Base-by-base conservation (phyloP, 2,888 invertebrate species). In the Agonum fuliginosum region DNA sequence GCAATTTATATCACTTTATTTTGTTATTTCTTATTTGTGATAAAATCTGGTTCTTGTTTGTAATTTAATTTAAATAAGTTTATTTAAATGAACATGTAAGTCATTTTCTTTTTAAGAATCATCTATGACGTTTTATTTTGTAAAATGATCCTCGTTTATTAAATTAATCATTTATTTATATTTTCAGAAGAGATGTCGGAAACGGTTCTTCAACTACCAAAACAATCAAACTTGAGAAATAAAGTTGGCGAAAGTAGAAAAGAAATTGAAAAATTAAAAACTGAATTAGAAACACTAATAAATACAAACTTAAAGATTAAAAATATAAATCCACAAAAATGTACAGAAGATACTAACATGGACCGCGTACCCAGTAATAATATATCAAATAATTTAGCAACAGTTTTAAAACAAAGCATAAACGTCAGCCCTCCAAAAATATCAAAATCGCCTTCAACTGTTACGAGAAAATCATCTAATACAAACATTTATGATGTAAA, bases 241-340 rank as follows among this genome's bases (percentile, higher is more conserved):
- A 81, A 82, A 80, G 82, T 85, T 41, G 80, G 80, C 46, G 82
- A 85, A 80, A 84, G 85, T 17, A 84, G 83, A 79, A 82, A 82
- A 71, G 85, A 86, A 82, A 85, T 86, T 62, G 85, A 85, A 80
- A 80, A 83, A 69, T 79, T 86, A 27, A 86, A 85, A 80, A 81
- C 81, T 12, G 84, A 86, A 81, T 80, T 86, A 58, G 82, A 85
- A 80, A 82, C 82, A 78, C 79, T 86, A 27, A 84, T 87, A 19
- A 83, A 82, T 72, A 79, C 80, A 48, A 85, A 84, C 48, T 81
- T 81, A 37, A 81, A 79, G 70, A 72, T 78, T 41, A 30, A 72
- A 72, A 27, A 27, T 30, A 19, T 20, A 8, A 37, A 20, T 34
- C 3, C 17, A 24, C 27, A 30, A 30, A 14, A 19, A 0, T 3